These are phyloP conservation scores for Tamias sibiricus DNA, from an alignment of 2,113 vertebrate species.

Conservation along the genomic window DNA sequence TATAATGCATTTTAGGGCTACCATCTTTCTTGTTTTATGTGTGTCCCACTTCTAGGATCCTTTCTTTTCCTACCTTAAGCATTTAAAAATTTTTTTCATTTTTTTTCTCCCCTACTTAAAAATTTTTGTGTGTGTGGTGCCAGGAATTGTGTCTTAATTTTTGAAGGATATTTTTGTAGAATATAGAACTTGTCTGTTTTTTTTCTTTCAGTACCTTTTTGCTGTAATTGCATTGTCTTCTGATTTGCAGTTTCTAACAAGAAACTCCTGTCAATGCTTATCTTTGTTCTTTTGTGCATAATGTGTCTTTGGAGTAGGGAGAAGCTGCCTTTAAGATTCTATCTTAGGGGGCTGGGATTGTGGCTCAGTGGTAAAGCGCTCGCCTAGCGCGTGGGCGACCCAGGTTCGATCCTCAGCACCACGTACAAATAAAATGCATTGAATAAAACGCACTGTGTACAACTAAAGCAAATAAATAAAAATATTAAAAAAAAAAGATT, in stretches of 20 bases:
- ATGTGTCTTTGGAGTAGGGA: background rate
- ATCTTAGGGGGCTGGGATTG: no score
- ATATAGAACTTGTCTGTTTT: background rate
- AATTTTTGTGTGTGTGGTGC: background rate
- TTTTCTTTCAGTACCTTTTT: background rate
- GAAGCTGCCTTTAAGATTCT: background rate
- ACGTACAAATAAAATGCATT: no score
- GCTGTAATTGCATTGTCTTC: background rate
- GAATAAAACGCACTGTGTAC: no score
- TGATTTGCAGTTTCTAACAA: background rate
- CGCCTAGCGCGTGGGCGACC: no score
- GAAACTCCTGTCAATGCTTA: background rate
- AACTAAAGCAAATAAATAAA: no score
- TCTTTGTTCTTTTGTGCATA: background rate
- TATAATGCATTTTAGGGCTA: background rate
- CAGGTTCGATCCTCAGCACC: no score
- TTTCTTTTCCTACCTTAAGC: background rate
- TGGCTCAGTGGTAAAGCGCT: no score
- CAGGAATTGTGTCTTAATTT: background rate
- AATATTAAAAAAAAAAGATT: no score
- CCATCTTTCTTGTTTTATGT: background rate
- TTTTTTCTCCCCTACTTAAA: background rate
- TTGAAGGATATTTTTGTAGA: background rate
- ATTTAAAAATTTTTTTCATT: background rate
- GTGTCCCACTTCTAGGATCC: background rate